Base-by-base conservation (phyloP, 2,797 vertebrate genomes). In the Myotis planiceps region DNA sequence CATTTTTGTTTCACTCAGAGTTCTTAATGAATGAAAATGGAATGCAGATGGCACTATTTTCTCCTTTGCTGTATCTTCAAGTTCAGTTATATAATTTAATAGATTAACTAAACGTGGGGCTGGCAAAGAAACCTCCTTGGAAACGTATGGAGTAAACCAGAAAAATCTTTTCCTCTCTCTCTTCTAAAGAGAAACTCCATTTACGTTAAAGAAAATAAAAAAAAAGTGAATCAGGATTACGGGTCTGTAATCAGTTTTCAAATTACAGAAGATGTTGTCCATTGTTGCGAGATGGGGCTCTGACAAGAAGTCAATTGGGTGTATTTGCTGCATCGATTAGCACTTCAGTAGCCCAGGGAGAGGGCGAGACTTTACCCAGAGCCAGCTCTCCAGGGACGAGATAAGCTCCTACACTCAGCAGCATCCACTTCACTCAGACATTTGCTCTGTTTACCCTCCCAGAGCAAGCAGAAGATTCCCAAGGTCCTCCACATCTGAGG, bases 261-360 rank as follows among this genome's bases (percentile, higher is more conserved):
- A 94, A 98, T 97, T 97, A 95, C 78, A 97, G 97, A 97, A 96
- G 96, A 95, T 93, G 97, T 92, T 96, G 97, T 92, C 92, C 92
- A 96, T 96, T 97, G 97, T 96, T 95, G 94, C 3, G 1, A 97
- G 97, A 97, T 96, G 95, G 85, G 75, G 65, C 93, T 97, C 85
- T 84, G 96, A 97, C 97, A 97, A 96, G 97, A 97, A 98, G 96
- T 97, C 97, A 96, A 97, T 97, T 88, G 83, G 95, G 68, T 93
- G 79, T 96, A 94, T 97, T 97, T 97, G 97, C 95, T 34, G 60
- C 85, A 97, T 98, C 32, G 96, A 98, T 97, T 97, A 96, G 96
- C 84, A 91, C 93, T 96, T 97, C 74, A 80, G 78, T 7, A 29
- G 91, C 27, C 3, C 25, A 96, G 76, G 51, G 66, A 55, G 55